Conservation (phyloP, 2,888 invertebrate species). For the Eremobia ochroleuca region DNA sequence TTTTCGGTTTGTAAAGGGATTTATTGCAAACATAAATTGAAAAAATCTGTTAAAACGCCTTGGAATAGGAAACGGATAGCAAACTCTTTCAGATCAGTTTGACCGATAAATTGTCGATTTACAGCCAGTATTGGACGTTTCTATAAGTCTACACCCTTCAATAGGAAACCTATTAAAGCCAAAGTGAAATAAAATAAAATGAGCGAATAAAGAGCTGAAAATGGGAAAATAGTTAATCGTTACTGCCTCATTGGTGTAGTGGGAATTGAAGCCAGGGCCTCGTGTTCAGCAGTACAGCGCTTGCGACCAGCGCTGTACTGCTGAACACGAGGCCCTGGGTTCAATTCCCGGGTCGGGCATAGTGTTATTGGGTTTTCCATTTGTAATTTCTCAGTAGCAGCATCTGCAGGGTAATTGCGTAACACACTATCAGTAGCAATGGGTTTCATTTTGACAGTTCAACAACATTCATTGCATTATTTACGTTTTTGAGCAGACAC, state of each 20-base stretch:
- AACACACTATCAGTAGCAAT: too few species aligned
- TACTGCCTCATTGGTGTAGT: neutral
- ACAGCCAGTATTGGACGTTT: constrained; percentile 51
- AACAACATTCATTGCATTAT: too few species aligned
- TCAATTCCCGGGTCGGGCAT: neutral
- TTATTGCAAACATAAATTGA: constrained; percentile 43
- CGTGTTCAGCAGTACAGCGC: too few species aligned
- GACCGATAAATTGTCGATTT: constrained; percentile 83
- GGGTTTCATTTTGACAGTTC: too few species aligned
- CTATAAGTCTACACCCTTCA: constrained; percentile 29
- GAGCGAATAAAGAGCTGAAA: neutral
- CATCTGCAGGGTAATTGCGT: too few species aligned
- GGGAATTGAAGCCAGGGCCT: too few species aligned
- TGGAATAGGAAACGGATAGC: constrained; percentile 41
- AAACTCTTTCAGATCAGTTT: constrained; percentile 77
- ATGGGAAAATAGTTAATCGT: neutral
- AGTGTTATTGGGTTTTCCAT: neutral
- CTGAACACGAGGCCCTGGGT: neutral
- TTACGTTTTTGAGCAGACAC: too few species aligned
- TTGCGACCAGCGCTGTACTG: neutral
- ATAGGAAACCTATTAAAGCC: constrained; percentile 12
- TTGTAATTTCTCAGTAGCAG: too few species aligned
- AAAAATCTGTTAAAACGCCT: constrained; percentile 53
- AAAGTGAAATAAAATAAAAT: constrained; percentile 26
- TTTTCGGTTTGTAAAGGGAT: neutral